Evolutionary conservation across 2,113 vertebrate species (phyloP), one percentile per base, ranked within the genome.

Genomic region (Cichladusa arquata): DNA sequence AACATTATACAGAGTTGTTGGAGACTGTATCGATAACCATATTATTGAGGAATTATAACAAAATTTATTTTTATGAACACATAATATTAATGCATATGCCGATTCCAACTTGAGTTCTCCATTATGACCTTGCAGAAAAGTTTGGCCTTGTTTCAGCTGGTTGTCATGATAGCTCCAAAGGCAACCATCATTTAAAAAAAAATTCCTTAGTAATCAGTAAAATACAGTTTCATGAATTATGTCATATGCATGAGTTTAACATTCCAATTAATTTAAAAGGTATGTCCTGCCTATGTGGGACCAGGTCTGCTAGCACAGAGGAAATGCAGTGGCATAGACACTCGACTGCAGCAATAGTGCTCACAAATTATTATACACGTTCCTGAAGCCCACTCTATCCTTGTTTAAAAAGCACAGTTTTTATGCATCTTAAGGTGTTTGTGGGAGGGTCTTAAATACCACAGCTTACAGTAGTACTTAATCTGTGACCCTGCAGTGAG

Each of bases 221-320:
- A 94, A 86, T 47, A 29, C 28, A 70, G 40, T 90, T 92, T 61
- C 51, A 36, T 12, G 0, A 92, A 86, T 80, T 73, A 38, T 70
- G 62, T 91, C 16, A 51, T 88, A 34, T 86, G 20, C 36, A 36
- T 25, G 48, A 82, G 36, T 88, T 95, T 89, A 93, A 66, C 76
- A 54, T 91, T 73, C 42, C 28, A n/a, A 24, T 65, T 94, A 84
- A 92, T 86, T 93, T 91, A 70, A 96, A 93, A 95, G 91, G n/a
- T 50, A 11, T n/a, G 71, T 87, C 48, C 19, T 11, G 38, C 19
- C 34, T 38, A 19, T 22, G 48, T 12, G 6, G 6, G 54, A 62
- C 51, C 26, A 77, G 8, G 44, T 67, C 69, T 44, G 47, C 36
- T 60, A 24, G n/a, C n/a, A 64, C 12, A 62, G 24, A 78, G 17